Base-by-base conservation (phyloP, 2,113 vertebrate species). In the Microcebus ravelobensis region DNA sequence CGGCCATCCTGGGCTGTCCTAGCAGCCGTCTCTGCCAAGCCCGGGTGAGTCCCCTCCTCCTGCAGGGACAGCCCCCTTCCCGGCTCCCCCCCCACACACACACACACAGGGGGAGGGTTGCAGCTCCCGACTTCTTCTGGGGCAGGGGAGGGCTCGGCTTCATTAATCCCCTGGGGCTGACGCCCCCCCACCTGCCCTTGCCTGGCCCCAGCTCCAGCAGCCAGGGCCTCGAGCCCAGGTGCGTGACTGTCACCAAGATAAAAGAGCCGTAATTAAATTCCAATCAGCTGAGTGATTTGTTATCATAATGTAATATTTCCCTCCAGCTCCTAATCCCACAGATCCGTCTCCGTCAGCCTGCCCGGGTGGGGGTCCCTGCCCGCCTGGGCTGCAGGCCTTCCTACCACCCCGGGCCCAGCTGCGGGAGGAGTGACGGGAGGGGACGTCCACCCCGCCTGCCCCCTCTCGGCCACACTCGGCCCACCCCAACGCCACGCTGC, bases 201-300 rank as follows among this genome's bases (percentile, higher is more conserved):
- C 1, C 0, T 4, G 88, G 88, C 93, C 3, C 12, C 1, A 90
- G 91, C 84, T 45, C 0, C 0, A 59, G 42, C 48, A 27, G 92
- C 61, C 52, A 27, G 90, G 94, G 96, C 98, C 73, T 10, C 2
- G 34, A 97, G 98, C 98, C 98, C 98, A 98, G 98, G 98, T 99
- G 98, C 96, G 9, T 50, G 77, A 95, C 98, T 98, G 98, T 98
- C 98, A 98, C 0, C 84, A 97, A 99, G 98, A 99, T 98, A 97
- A 98, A 99, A 97, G 98, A 98, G 98, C 90, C 95, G 96, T 98
- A 98, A 98, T 99, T 99, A 99, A 98, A 98, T 98, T 98, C 98
- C 98, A 98, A 98, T 99, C 98, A 98, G 98, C 90, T n/a, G 96
- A 97, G 98, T 98, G 98, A 98, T 98, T 98, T 98, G 98, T 98